Base-by-base conservation (phyloP, 2,113 vertebrate genomes). In the Mesoclemmys tuberculata region DNA sequence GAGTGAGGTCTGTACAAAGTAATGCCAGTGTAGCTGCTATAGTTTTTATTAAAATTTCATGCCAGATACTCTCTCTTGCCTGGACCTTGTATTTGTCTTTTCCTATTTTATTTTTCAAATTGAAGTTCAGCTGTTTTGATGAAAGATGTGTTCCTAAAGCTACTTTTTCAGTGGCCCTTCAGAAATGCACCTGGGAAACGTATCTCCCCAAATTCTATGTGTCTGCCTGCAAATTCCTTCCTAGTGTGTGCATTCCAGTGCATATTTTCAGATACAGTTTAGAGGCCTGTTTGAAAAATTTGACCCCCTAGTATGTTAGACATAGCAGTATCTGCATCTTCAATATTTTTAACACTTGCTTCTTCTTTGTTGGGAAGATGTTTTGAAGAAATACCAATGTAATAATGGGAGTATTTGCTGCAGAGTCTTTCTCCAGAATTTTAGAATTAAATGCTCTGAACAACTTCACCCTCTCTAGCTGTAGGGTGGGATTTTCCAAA, bases 91-190 rank as follows among this genome's bases (percentile, higher is more conserved):
- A 86, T 90, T 35, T 27, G 55, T 88, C 12, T 82, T n/a, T 35
- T 31, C 86, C n/a, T 86, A 82, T 14, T 21, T 77, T 74, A n/a
- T 14, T 64, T 87, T 54, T 21, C 12, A 54, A 80, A 68, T 1
- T 49, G 38, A 88, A 88, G 64, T 68, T 41, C 22, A 5, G 2
- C 2, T 85, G 38, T 55, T 94, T 26, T 54, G 46, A 49, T 54
- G 46, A 49, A 88, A 0, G 1, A 13, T 31, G 19, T 27, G 46
- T 6, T 24, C 35, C 2, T 16, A 4, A 77, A 88, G 14, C 49
- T 13, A 7, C 81, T 8, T 35, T 81, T 71, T 21, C 7, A 41
- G 5, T 54, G 38, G 26, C 54, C 41, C n/a, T 38, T 38, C 64
- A 71, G 1, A 68, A 71, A 35, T 38, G 61, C 31, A 71, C 64